Base-by-base conservation (phyloP, 2,113 vertebrate species). In the Grallaria varia region DNA sequence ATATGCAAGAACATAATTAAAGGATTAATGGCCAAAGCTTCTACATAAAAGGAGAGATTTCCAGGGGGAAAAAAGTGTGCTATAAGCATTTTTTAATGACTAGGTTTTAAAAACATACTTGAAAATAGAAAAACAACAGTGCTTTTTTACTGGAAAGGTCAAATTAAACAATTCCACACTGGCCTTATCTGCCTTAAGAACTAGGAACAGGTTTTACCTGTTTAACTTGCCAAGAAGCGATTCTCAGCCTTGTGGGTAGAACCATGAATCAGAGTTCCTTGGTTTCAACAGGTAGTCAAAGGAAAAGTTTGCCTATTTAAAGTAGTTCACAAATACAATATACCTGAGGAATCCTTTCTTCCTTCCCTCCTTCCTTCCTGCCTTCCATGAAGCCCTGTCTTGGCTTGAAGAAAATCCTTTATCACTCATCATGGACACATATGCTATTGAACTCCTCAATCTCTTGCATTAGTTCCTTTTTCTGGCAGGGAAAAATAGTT, bases 1-100 rank as follows among this genome's bases (percentile, higher is more conserved):
- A 94, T 73, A 96, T 84, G 25, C 95, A 96, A 91, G 77, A 97
- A 97, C 67, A 94, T 94, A 98, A 98, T 97, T 98, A 98, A 96
- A 96, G 92, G 92, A 98, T 98, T 98, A 98, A 97, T 96, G 63
- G 88, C 62, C 92, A 96, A 95, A 96, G 59, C 75, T 96, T 90
- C 69, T 84, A 63, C 91, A 96, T 89, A 96, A 98, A 98, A 94
- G 86, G 53, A 97, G 79, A 97, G 50, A 93, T 97, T 98, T 97
- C 93, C 82, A 95, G 92, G 40, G 24, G 55, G 67, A 88, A 95
- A 60, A 94, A 91, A 93, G 73, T 55, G 89, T 97, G 75, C 60
- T 95, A 87, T 96, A 97, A 97, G 97, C 96, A 97, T 74, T 96
- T 96, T 96, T 93, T 91, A 97, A 98, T 90, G 89, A 96, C 58